A percentile compares a stretch with the other conserved stretches of the same genome.
phyloP scores from a whole-genome alignment of 2,888 invertebrate species.

The Dyspetes luteomarginatus region DNA sequence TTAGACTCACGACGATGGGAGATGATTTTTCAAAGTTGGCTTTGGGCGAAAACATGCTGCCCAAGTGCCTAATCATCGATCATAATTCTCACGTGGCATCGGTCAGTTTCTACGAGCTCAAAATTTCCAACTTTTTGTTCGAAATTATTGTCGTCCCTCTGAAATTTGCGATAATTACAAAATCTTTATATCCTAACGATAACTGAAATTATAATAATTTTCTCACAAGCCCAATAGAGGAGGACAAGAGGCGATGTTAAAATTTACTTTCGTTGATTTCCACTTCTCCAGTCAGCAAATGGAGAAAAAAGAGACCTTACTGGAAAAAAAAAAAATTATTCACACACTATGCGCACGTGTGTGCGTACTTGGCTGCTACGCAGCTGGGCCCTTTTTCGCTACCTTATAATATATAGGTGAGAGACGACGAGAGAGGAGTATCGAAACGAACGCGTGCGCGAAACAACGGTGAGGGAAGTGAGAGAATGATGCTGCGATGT shows the following conservation, averaged over 20 bases:
- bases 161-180: not conserved
- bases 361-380: not conserved
- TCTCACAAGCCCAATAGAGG: not conserved
- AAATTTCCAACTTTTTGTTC: slow-evolving; percentile 7
- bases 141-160: not conserved
- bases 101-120: slow-evolving; percentile 13
- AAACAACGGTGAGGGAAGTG: slow-evolving; percentile 32
- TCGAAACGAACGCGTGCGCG: slow-evolving; percentile 38
- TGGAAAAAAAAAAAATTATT: too few relatives aligned
- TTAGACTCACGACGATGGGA: not conserved
- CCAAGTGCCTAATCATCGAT: slow-evolving; percentile 54
- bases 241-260: too few relatives aligned
- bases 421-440: slow-evolving; percentile 20
- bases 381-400: slow-evolving; percentile 43
- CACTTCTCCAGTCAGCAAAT: too few relatives aligned
- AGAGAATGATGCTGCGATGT: slow-evolving; percentile 28
- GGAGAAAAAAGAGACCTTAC: too few relatives aligned
- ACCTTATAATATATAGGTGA: slow-evolving; percentile 56
- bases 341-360: not conserved
- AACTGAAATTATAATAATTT: not conserved
- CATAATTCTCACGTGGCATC: slow-evolving; percentile 52
- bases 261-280: too few relatives aligned
- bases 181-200: not conserved
- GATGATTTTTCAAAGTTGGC: slow-evolving; percentile 51
- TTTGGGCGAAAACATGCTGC: slow-evolving; percentile 39